A percentile compares a stretch with the other conserved stretches of the same genome.
phyloP scores from a whole-genome alignment of 2,113 vertebrate species.

The Desmodus rotundus region DNA sequence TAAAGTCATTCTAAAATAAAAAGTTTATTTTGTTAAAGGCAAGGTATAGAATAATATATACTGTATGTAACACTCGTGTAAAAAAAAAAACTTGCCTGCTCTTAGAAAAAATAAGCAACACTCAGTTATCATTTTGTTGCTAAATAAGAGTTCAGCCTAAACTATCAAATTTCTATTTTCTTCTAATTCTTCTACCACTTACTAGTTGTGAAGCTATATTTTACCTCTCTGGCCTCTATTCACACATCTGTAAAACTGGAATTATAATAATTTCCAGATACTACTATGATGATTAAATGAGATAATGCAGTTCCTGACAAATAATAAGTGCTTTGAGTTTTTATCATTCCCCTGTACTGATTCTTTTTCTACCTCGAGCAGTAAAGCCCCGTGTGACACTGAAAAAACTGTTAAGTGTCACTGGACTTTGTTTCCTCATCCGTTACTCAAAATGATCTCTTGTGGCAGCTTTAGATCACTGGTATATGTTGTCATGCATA shows the following conservation, averaged over 20 bases:
- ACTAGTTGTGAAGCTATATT: background rate
- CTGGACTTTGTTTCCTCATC: background rate
- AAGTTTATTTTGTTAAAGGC: background rate
- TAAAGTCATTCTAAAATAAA: background rate
- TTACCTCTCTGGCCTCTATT: background rate
- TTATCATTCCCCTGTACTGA: background rate
- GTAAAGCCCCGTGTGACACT: background rate
- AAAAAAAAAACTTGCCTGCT: background rate
- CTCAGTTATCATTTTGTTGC: background rate
- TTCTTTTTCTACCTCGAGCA: background rate
- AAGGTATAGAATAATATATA: background rate
- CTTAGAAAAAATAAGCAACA: background rate
- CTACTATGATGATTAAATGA: background rate
- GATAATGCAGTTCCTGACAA: background rate
- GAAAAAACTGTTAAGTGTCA: background rate
- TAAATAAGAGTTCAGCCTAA: slow-evolving; percentile 17
- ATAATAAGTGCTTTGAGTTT: background rate
- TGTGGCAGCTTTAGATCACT: background rate
- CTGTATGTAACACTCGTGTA: background rate
- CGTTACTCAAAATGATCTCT: background rate
- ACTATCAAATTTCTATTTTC: background rate
- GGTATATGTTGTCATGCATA: background rate
- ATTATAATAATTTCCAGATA: background rate
- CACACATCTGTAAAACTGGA: background rate
- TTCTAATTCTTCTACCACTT: background rate